phyloP scores from a whole-genome alignment of 2,797 vertebrate genomes.

The Gymnocypris eckloni region DNA sequence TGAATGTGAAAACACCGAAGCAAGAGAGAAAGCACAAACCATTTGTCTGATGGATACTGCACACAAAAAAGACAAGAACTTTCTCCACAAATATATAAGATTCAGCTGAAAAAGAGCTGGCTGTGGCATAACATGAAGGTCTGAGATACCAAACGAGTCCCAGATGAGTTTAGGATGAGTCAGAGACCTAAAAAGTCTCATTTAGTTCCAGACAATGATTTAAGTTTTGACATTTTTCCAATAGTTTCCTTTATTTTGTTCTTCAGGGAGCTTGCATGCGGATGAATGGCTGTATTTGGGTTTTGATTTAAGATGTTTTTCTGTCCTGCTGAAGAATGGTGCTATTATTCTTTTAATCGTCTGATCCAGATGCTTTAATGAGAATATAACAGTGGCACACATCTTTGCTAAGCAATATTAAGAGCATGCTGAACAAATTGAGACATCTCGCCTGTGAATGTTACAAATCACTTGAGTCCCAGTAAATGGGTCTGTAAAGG shows the following conservation, averaged over 20 bases:
- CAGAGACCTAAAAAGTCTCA: constrained; percentile 8
- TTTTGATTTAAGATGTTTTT: constrained; percentile 12
- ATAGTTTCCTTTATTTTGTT: neutral
- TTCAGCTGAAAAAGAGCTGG: neutral
- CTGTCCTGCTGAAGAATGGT: constrained; percentile 1
- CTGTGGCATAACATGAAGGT: neutral
- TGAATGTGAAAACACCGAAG: constrained; percentile 7
- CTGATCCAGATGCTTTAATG: constrained; percentile 39
- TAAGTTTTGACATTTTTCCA: constrained; percentile 8
- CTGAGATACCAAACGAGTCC: neutral
- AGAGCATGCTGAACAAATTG: constrained; percentile 8
- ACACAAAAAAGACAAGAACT: neutral
- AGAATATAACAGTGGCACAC: neutral
- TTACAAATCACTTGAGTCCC: neutral
- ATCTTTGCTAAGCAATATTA: constrained; percentile 4
- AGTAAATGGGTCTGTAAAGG: constrained; percentile 20
- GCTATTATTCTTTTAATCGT: constrained; percentile 16
- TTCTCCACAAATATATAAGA: neutral
- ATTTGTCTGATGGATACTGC: neutral
- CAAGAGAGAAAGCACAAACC: neutral
- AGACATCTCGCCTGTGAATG: constrained; percentile 30
- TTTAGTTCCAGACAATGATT: neutral
- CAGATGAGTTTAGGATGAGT: neutral
- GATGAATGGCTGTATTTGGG: neutral
- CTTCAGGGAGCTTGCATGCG: neutral